Percentiles rank a stretch among this genome's conserved stretches.
phyloP scores from a whole-genome alignment of 2,113 vertebrate species.

The Corythoichthys haematopterus region DNA sequence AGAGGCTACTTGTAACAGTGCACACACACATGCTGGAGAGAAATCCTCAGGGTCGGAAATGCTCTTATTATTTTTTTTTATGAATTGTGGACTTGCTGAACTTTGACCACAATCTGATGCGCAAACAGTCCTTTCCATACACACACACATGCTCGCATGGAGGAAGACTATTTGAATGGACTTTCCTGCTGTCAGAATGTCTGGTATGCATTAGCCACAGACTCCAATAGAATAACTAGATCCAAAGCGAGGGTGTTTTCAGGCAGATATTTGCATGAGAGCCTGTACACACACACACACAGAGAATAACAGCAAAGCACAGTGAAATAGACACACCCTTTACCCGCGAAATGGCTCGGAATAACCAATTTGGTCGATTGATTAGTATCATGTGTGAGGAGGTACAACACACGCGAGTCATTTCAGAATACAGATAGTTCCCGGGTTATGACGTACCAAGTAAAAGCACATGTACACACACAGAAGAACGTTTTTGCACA shows the following conservation, averaged over 20 bases:
- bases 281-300: constrained; percentile 5
- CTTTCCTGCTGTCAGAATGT: constrained; percentile 80
- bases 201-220: constrained; percentile 79
- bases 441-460: too few relatives aligned
- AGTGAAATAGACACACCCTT: constrained; percentile 12
- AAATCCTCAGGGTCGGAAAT: neutral
- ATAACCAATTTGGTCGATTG: neutral
- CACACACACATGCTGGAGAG: neutral
- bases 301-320: constrained; percentile 6
- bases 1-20: constrained; percentile 18
- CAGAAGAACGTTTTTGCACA: too few relatives aligned
- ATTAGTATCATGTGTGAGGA: neutral
- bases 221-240: constrained; percentile 75
- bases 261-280: constrained; percentile 38
- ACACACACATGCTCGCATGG: constrained; percentile 32
- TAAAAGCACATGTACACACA: too few relatives aligned
- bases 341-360: neutral
- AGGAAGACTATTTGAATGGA: constrained; percentile 64
- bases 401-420: neutral
- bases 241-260: constrained; percentile 61
- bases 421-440: too few relatives aligned
- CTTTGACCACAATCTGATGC: constrained; percentile 53
- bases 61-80: neutral
- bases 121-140: constrained; percentile 44
- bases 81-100: constrained; percentile 45